Evolutionary conservation across 2,888 invertebrate genomes (phyloP).

Genomic region (Tachina lurida): DNA sequence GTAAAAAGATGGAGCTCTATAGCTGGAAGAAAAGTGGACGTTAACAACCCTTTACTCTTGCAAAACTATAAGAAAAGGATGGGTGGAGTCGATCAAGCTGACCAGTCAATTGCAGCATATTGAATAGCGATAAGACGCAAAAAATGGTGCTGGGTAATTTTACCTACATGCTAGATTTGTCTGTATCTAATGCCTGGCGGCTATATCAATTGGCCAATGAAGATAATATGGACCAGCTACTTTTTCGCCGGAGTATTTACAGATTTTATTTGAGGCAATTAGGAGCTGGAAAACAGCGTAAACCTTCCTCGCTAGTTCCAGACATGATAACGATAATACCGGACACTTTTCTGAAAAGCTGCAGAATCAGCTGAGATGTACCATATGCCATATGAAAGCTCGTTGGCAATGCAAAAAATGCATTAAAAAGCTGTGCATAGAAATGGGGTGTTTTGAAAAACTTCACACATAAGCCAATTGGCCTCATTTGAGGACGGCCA

Average conservation of each 20-base stretch:
- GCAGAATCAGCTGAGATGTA: neutral
- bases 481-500: constrained; percentile 1
- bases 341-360: constrained; percentile 9
- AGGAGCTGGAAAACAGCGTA: neutral
- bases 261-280: neutral
- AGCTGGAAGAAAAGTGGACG: neutral
- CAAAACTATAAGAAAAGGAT: neutral
- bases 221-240: constrained; percentile 4
- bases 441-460: constrained; percentile 12
- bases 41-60: neutral
- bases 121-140: neutral
- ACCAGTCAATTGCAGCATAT: neutral
- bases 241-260: constrained; percentile 6
- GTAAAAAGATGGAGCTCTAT: neutral
- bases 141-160: neutral
- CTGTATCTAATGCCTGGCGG: constrained; percentile 1
- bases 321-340: constrained; percentile 9
- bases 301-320: constrained; percentile 12
- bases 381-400: neutral
- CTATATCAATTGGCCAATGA: neutral
- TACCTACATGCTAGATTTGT: neutral
- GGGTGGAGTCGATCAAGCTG: neutral
- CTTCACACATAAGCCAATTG: constrained; percentile 18
- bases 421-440: constrained; percentile 8
- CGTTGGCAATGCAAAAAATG: constrained; percentile 28